Percentiles rank a stretch among this genome's conserved stretches.
These are phyloP conservation scores for Dendrocincla fuliginosa DNA, from an alignment of 2,797 vertebrate genomes.

Conservation along the genomic window DNA sequence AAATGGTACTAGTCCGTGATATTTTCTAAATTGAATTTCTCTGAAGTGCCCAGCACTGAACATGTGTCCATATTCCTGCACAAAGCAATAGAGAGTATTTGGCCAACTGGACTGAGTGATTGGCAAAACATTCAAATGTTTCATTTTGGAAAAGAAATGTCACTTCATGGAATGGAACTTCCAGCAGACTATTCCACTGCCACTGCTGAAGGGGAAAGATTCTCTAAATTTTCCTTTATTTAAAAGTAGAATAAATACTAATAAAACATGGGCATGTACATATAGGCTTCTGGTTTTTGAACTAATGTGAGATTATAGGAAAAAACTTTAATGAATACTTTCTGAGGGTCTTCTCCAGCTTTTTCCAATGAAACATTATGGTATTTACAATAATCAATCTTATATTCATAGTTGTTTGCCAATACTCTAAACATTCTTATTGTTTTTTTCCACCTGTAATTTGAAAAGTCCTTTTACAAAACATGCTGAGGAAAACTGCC, in stretches of 20 bases:
- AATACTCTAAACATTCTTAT: not conserved
- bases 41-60: not conserved
- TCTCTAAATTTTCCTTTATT: slow-evolving; percentile 23
- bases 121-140: slow-evolving; percentile 41
- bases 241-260: not conserved
- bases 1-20: not conserved
- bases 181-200: slow-evolving; percentile 38
- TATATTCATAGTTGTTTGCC: not conserved
- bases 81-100: slow-evolving; percentile 2
- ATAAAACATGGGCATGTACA: not conserved
- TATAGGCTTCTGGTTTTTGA: not conserved
- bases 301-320: not conserved
- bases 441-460: not conserved
- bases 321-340: not conserved
- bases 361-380: not conserved
- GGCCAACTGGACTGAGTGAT: slow-evolving; percentile 36
- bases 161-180: slow-evolving; percentile 48
- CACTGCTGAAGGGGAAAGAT: slow-evolving; percentile 15
- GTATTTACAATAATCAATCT: not conserved
- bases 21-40: slow-evolving; percentile 16
- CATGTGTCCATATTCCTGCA: slow-evolving; percentile 3
- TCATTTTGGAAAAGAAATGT: slow-evolving; percentile 62
- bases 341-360: not conserved
- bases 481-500: not conserved
- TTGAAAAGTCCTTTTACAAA: not conserved